phyloP scores from a whole-genome alignment of 2,888 invertebrate genomes.

The Himalopsyche kuldschensis region DNA sequence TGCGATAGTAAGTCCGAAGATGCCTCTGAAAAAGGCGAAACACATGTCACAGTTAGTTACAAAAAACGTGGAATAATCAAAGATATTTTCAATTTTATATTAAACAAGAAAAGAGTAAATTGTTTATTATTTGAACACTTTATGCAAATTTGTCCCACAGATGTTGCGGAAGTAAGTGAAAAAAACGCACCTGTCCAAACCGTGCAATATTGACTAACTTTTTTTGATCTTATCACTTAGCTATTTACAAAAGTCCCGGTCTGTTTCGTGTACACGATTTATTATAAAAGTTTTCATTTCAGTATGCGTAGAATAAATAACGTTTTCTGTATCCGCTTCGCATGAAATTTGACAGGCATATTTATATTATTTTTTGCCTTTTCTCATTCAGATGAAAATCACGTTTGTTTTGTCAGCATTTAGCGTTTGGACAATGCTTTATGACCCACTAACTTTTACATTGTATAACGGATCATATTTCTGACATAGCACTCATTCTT shows the following conservation, averaged over 20 bases:
- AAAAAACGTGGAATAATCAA: too few relatives aligned
- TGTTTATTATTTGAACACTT: too few relatives aligned
- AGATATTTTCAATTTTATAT: too few relatives aligned
- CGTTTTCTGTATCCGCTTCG: neutral
- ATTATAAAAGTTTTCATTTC: neutral
- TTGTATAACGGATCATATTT: neutral
- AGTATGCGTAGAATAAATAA: neutral
- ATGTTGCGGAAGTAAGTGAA: too few relatives aligned
- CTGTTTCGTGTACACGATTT: neutral
- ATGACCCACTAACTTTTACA: neutral
- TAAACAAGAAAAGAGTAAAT: too few relatives aligned
- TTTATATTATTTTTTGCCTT: neutral
- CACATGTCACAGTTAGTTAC: too few relatives aligned
- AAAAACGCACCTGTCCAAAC: too few relatives aligned
- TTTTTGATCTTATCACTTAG: too few relatives aligned
- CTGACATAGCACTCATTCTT: neutral
- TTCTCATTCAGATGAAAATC: neutral
- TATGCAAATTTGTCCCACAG: too few relatives aligned
- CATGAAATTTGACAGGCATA: neutral
- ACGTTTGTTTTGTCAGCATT: neutral
- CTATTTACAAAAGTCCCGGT: neutral
- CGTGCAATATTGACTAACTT: too few relatives aligned
- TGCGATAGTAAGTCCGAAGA: too few relatives aligned
- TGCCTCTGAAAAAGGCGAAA: too few relatives aligned
- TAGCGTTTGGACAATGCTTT: neutral